A percentile compares a stretch with the other conserved stretches of the same genome.
Conservation (phyloP, 2,888 invertebrate species). For the Meliscaeva auricollis region DNA sequence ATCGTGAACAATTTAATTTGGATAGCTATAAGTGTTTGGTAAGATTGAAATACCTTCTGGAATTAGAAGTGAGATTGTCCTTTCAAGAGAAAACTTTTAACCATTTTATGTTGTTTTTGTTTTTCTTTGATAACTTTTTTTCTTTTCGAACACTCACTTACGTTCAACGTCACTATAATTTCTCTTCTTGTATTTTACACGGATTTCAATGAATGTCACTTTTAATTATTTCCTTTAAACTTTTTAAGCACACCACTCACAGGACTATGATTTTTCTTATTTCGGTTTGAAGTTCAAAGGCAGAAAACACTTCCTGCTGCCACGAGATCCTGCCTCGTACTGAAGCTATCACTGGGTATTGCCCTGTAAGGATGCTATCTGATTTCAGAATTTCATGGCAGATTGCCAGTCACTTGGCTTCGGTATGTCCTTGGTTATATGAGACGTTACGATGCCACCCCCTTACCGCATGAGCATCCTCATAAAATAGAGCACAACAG, state of each 20-base stretch:
- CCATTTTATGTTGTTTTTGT: conserved; percentile 5
- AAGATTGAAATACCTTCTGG: conserved; percentile 10
- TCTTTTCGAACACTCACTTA: conserved; percentile 57
- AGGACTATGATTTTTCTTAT: conserved; percentile 10
- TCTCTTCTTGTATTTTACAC: conserved; percentile 17
- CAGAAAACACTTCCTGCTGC: conserved; percentile 84
- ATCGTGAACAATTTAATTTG: conserved; percentile 44
- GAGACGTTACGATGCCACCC: conserved; percentile 24
- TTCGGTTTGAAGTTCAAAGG: conserved; percentile 46
- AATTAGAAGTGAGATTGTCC: conserved; percentile 10
- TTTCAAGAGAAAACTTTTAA: conserved; percentile 52
- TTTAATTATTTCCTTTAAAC: not conserved
- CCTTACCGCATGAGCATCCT: not conserved
- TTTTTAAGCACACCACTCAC: conserved; percentile 26
- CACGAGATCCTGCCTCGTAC: conserved; percentile 85
- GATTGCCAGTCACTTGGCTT: conserved; percentile 38
- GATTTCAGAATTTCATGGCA: conserved; percentile 76
- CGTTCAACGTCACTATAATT: conserved; percentile 55
- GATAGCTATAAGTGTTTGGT: conserved; percentile 36
- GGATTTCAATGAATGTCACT: conserved; percentile 27
- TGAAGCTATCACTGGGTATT: conserved; percentile 80
- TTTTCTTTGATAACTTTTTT: conserved; percentile 12
- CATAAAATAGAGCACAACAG: conserved; percentile 3
- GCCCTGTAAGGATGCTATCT: conserved; percentile 77
- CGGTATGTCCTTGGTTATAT: conserved; percentile 38